These are phyloP conservation scores for Eudyptes chrysolophus DNA, from an alignment of 2,113 vertebrate genomes.

Conservation along the genomic window DNA sequence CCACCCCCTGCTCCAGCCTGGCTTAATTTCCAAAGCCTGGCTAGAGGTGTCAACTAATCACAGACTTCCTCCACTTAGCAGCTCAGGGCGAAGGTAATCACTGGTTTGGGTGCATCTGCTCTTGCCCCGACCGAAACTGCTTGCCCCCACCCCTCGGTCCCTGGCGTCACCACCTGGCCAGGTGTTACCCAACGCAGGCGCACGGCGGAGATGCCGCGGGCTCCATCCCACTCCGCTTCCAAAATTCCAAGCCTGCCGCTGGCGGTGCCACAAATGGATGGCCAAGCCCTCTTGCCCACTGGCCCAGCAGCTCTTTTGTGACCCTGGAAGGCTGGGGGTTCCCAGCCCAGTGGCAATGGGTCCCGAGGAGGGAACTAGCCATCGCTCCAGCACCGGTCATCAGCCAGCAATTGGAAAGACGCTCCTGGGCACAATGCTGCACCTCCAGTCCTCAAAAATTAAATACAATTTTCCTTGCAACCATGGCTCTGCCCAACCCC, in stretches of 20 bases:
- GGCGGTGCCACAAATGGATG: background rate
- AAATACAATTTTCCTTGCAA: background rate
- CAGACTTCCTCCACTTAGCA: conserved; percentile 67
- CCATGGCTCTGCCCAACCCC: background rate
- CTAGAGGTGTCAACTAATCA: conserved; percentile 63
- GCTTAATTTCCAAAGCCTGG: conserved; percentile 41
- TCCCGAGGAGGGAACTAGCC: background rate
- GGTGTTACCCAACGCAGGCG: background rate
- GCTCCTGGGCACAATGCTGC: background rate
- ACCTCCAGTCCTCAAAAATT: background rate
- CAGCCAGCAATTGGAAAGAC: rapidly evolving
- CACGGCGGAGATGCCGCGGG: rapidly evolving
- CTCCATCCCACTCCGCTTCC: rapidly evolving
- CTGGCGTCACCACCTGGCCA: background rate
- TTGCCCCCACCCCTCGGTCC: conserved; percentile 37
- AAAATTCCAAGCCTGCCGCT: background rate
- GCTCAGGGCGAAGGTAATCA: conserved; percentile 49
- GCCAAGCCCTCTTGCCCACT: rapidly evolving
- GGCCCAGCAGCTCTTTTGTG: background rate
- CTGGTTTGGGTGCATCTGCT: conserved; percentile 42
- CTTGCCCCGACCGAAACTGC: conserved; percentile 61
- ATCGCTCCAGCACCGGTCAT: rapidly evolving
- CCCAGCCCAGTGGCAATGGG: background rate
- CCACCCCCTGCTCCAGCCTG: background rate
- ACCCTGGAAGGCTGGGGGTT: background rate